Evolutionary conservation across 2,113 vertebrate genomes (phyloP), one percentile per base, ranked within the genome.

Genomic region (Hyperoodon ampullatus): DNA sequence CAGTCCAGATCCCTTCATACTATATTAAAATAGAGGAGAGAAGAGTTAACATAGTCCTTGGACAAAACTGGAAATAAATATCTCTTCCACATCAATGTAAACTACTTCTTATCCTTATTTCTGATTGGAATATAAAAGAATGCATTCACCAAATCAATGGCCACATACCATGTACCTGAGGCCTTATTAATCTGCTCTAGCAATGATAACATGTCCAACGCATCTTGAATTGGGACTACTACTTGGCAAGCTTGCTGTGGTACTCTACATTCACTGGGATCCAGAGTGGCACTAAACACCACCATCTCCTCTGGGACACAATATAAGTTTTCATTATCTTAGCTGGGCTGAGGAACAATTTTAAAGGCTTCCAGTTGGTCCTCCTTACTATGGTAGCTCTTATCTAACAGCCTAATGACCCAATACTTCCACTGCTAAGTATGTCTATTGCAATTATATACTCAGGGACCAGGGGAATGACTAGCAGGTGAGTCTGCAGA

Each of bases 11-110:
- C 53, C 81, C 72, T 92, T 96, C 28, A 82, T 44, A 87, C 60
- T 82, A 15, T 71, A 86, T 39, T 89, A 30, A 30, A 72, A 23
- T 33, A 72, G 28, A 71, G 23, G 1, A 5, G 30, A 33, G 30
- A 66, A 74, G 35, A 75, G 21, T 39, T 90, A 72, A 72, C 39
- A 89, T 50, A 85, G 30, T 75, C 80, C 71, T 85, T 71, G 53
- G 33, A 63, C 35, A 91, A 91, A 96, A 82, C 39, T 70, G 23
- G 42, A 93, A 93, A 75, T 91, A 93, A 71, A 77, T 72, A 35
- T 33, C 44, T 81, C 39, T 60, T 92, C 60, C 10, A 81, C 35
- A 39, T 77, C 47, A 88, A 72, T 92, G n/a, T 81, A 33, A 92
- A 77, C 66, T 82, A 14, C 13, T 81, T 88, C 63, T 53, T 70